Conservation (phyloP, 2,888 invertebrate species). For the Eurytoma californica region DNA sequence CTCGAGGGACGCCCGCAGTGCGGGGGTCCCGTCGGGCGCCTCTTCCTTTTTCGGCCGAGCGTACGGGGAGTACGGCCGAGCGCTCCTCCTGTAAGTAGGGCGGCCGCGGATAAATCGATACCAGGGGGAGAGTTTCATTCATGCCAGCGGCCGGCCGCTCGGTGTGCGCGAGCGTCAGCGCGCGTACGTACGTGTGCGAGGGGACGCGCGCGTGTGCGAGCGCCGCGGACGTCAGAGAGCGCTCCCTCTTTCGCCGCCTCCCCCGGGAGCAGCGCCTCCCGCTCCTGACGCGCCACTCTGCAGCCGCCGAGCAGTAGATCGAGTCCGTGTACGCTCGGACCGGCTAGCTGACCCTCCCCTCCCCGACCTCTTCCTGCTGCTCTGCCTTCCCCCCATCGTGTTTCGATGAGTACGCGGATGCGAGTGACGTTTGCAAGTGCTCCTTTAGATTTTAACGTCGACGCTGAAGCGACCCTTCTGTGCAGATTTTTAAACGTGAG, state of each 20-base stretch:
- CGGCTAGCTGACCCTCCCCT: background rate
- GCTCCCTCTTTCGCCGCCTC: background rate
- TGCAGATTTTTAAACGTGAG: too few species aligned
- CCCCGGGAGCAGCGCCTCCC: background rate
- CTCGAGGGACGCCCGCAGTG: too few species aligned
- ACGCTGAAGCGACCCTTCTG: too few species aligned
- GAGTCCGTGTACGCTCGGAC: constrained; percentile 18
- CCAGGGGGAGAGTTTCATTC: constrained; percentile 35
- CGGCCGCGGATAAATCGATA: constrained; percentile 47
- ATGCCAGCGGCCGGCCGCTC: constrained; percentile 7
- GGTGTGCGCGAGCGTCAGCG: background rate
- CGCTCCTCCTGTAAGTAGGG: constrained; percentile 41
- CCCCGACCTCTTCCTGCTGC: too few species aligned
- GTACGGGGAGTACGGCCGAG: background rate
- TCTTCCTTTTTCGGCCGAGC: background rate
- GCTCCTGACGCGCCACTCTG: background rate
- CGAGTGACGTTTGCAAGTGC: too few species aligned
- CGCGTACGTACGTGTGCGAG: background rate
- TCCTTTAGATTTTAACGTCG: too few species aligned
- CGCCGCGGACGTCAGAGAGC: background rate
- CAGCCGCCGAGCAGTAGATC: background rate
- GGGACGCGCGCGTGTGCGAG: too few species aligned
- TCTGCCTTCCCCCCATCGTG: too few species aligned
- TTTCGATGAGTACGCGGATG: too few species aligned
- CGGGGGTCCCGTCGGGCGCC: too few species aligned